These are phyloP conservation scores for Epicauta chinensis DNA, from an alignment of 1,140 invertebrate genomes.

Conservation along the genomic window DNA sequence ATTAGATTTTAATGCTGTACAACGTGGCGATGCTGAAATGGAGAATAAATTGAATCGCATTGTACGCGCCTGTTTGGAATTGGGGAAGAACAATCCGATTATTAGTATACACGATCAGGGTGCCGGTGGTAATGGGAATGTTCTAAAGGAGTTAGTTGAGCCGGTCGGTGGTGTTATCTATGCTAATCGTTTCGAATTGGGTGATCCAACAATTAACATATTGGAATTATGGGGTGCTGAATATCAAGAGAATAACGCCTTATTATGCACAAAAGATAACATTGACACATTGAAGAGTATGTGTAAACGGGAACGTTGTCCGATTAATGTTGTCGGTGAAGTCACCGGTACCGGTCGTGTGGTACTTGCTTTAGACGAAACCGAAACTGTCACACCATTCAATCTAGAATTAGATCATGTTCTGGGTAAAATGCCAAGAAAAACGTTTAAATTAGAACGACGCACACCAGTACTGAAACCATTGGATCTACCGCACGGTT, in stretches of 20 bases:
- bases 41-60: slow-evolving; percentile 94
- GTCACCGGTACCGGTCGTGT: slow-evolving; percentile 84
- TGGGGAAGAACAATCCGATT: slow-evolving; percentile 79
- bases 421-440: slow-evolving; percentile 74
- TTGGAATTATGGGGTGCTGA: slow-evolving; percentile 97
- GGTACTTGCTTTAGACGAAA: slow-evolving; percentile 52
- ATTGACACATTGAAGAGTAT: slow-evolving; percentile 64
- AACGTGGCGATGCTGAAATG: slow-evolving; percentile 96
- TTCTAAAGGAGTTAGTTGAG: slow-evolving; percentile 93
- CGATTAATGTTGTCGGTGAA: slow-evolving; percentile 86
- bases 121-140: slow-evolving; percentile 97
- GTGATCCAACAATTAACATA: slow-evolving; percentile 89
- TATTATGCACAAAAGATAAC: slow-evolving; percentile 66
- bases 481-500: slow-evolving; percentile 49
- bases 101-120: slow-evolving; percentile 94
- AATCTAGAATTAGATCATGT: slow-evolving; percentile 86
- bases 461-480: slow-evolving; percentile 29
- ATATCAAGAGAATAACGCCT: slow-evolving; percentile 94
- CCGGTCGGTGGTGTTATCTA: slow-evolving; percentile 89
- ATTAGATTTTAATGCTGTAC: slow-evolving; percentile 93
- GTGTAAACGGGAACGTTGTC: slow-evolving; percentile 81
- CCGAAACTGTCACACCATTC: slow-evolving; percentile 49
- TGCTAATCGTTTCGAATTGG: slow-evolving; percentile 80
- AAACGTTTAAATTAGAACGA: slow-evolving; percentile 56
- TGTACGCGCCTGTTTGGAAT: slow-evolving; percentile 85